These are phyloP conservation scores for Setophaga coronata DNA, from an alignment of 2,113 vertebrate genomes.

Conservation along the genomic window DNA sequence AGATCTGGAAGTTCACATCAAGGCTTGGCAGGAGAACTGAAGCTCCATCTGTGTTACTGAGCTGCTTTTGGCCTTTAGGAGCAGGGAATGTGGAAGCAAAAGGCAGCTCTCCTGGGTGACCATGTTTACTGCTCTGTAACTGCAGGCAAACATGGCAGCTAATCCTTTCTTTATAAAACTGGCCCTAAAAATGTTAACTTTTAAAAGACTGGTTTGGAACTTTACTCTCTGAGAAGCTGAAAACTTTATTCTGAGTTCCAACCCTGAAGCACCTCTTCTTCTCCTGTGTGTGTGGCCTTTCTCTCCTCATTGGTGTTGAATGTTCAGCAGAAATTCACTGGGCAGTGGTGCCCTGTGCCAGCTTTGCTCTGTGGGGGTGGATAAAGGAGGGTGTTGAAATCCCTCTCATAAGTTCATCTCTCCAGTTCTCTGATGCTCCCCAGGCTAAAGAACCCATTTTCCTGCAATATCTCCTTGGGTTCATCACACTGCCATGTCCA, in stretches of 20 bases:
- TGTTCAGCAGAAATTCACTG: neutral
- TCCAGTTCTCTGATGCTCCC: neutral
- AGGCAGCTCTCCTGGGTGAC: neutral
- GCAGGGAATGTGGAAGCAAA: neutral
- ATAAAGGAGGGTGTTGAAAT: neutral
- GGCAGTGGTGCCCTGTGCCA: neutral
- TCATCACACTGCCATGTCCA: neutral
- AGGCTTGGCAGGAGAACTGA: constrained; percentile 7
- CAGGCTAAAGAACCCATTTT: neutral
- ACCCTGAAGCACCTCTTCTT: neutral
- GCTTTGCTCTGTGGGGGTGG: neutral
- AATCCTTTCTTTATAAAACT: neutral
- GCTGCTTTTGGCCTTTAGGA: constrained; percentile 1
- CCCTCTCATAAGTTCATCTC: neutral
- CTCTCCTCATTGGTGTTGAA: neutral
- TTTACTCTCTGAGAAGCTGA: neutral
- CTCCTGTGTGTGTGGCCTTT: neutral
- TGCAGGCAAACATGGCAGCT: neutral
- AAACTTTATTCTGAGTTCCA: neutral
- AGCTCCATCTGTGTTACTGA: constrained; percentile 6
- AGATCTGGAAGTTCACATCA: neutral
- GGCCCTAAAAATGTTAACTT: neutral
- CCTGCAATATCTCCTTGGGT: neutral
- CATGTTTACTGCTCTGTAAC: neutral
- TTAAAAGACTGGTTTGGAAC: neutral